Evolutionary conservation across 2,113 vertebrate species (phyloP), one percentile per base, ranked within the genome.

Genomic region (Oophaga pumilio): DNA sequence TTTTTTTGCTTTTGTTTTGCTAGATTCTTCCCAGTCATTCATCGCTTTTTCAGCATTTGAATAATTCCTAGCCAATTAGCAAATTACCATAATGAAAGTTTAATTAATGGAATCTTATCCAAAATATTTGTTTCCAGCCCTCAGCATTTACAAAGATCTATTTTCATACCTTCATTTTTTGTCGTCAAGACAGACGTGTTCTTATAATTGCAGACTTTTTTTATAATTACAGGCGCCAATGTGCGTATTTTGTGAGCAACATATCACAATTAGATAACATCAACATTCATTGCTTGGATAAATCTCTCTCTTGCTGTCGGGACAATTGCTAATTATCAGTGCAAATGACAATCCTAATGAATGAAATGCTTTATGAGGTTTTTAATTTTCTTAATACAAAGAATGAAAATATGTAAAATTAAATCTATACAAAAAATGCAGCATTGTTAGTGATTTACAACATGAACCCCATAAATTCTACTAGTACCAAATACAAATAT

Each of bases 41-140:
- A 24, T 53, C 8, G 15, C 22, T 17, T 59, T 28, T 76, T 66
- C 8, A 8, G 50, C 50, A 62, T 77, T 24, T 77, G n/a, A 57
- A 85, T 76, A 77, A 85, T 57, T 64, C 84, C 49, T 17, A 28
- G 24, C n/a, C 77, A 76, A 77, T 77, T 77, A 77, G 43, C 74
- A 64, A 76, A 77, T 77, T 77, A 77, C 50, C 84, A 77, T 85
- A 85, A 85, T 85, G 84, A 77, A 66, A 85, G 43, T 52, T 85
- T 85, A 76, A 85, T 85, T 85, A 62, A 76, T 64, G 33, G 12
- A 66, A 26, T 85, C 73, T 76, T 28, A 77, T 60, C n/a, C 82
- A 66, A 49, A 82, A 66, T 82, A 64, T 82, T 66, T 82, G 80
- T 24, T 68, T 82, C 6, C 60, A 68, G 28, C 28, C 60, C 33